Evolutionary conservation across 2,888 invertebrate genomes (phyloP).

Genomic region (Laspeyria flexula): DNA sequence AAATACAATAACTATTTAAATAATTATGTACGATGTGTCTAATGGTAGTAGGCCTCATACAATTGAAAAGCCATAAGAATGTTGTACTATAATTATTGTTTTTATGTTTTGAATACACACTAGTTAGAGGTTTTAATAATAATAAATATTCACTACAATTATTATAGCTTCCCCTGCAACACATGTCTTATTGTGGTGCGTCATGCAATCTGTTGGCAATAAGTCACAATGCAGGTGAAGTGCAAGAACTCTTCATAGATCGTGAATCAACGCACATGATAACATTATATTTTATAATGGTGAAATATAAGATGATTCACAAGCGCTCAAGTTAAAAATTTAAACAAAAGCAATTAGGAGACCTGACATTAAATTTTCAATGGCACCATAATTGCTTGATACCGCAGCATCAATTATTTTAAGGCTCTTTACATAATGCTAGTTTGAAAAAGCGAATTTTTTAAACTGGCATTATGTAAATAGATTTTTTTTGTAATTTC

Average conservation of each 20-base stretch:
- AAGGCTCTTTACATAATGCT: background rate
- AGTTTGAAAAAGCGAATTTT: background rate
- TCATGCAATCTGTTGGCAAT: no score
- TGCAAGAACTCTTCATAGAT: background rate
- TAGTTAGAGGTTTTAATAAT: no score
- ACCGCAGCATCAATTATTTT: slow-evolving; percentile 8
- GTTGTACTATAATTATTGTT: background rate
- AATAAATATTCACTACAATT: no score
- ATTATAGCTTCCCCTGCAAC: slow-evolving; percentile 7
- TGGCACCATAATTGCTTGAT: slow-evolving; percentile 34
- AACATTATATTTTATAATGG: background rate
- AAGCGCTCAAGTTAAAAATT: slow-evolving; percentile 7
- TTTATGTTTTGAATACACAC: background rate
- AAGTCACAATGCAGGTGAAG: slow-evolving; percentile 19
- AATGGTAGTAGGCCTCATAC: background rate
- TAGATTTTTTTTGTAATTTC: slow-evolving; percentile 9
- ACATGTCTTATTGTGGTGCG: slow-evolving; percentile 5
- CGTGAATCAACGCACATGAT: slow-evolving; percentile 11
- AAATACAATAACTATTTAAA: no score
- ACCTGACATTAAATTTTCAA: slow-evolving; percentile 11
- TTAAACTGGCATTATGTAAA: background rate
- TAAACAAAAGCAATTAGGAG: slow-evolving; percentile 21
- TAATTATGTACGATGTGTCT: no score
- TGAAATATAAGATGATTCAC: slow-evolving; percentile 11
- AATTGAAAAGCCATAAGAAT: background rate